A percentile compares a stretch with the other conserved stretches of the same genome.
phyloP scores from a whole-genome alignment of 2,888 invertebrate species.

The Rhyacophila evoluta region DNA sequence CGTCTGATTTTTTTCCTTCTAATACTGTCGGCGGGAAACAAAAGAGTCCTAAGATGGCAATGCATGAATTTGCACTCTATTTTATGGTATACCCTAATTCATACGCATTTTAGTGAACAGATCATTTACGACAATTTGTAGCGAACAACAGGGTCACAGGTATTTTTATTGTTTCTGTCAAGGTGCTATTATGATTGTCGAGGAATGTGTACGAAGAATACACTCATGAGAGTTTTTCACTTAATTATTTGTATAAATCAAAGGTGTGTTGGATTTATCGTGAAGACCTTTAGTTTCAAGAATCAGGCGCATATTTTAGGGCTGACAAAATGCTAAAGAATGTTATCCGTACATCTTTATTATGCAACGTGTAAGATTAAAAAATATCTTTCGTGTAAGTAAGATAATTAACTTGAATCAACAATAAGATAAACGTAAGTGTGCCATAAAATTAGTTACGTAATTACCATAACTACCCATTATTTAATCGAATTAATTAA shows the following conservation, averaged over 20 bases:
- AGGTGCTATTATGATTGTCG: background rate
- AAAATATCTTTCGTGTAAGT: too few species aligned
- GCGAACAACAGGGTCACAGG: background rate
- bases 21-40: constrained; percentile 47
- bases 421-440: too few species aligned
- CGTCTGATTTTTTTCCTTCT: constrained; percentile 31
- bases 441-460: too few species aligned
- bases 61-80: constrained; percentile 54
- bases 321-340: background rate
- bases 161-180: constrained; percentile 2
- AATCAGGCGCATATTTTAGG: background rate
- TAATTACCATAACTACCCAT: too few species aligned
- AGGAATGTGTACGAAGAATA: background rate
- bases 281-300: background rate
- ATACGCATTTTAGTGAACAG: constrained; percentile 44
- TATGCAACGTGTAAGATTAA: background rate
- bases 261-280: background rate
- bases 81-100: constrained; percentile 52
- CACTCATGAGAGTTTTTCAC: background rate
- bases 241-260: background rate
- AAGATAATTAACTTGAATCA: too few species aligned
- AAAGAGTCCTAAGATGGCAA: constrained; percentile 40
- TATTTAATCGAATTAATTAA: too few species aligned
- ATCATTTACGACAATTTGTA: constrained; percentile 33
- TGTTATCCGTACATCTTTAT: background rate